Evolutionary conservation across 2,888 invertebrate genomes (phyloP).

Genomic region (Netelia inedita): DNA sequence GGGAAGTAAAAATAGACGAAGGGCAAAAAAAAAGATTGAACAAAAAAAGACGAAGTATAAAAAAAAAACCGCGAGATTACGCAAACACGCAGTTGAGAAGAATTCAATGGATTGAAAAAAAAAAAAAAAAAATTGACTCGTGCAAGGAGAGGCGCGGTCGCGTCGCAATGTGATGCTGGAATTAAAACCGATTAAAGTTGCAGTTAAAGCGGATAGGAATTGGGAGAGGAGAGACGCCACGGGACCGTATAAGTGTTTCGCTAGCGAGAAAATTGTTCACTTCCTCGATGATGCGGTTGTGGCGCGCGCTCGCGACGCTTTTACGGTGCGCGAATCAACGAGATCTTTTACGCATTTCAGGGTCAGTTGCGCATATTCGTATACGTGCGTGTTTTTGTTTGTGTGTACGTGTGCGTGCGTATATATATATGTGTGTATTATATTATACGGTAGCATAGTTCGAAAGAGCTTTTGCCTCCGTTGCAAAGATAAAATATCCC

Average conservation of each 20-base stretch:
- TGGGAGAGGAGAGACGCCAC: slow-evolving; percentile 32
- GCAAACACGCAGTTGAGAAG: background rate
- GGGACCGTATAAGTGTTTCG: slow-evolving; percentile 46
- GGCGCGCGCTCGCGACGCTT: slow-evolving; percentile 21
- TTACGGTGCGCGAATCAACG: slow-evolving; percentile 21
- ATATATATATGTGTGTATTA: slow-evolving; percentile 17
- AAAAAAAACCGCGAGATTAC: background rate
- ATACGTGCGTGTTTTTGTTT: background rate
- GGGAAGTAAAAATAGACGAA: background rate
- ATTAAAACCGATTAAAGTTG: slow-evolving; percentile 65
- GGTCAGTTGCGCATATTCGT: slow-evolving; percentile 37
- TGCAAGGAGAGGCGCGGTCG: slow-evolving; percentile 41
- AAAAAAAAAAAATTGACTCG: background rate
- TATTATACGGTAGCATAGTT: slow-evolving; percentile 6
- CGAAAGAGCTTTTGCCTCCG: slow-evolving; percentile 12
- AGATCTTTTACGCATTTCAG: slow-evolving; percentile 57
- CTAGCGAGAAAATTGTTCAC: slow-evolving; percentile 67
- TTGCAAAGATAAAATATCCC: slow-evolving; percentile 42
- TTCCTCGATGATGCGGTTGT: slow-evolving; percentile 56
- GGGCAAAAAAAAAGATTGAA: background rate
- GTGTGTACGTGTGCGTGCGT: background rate
- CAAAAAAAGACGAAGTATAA: background rate
- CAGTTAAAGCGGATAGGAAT: slow-evolving; percentile 56
- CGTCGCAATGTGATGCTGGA: slow-evolving; percentile 35
- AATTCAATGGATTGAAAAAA: background rate